Percentiles rank a stretch among this genome's conserved stretches.
Conservation (phyloP, 2,797 vertebrate species). For the Microctenopoma steveboyesi region DNA sequence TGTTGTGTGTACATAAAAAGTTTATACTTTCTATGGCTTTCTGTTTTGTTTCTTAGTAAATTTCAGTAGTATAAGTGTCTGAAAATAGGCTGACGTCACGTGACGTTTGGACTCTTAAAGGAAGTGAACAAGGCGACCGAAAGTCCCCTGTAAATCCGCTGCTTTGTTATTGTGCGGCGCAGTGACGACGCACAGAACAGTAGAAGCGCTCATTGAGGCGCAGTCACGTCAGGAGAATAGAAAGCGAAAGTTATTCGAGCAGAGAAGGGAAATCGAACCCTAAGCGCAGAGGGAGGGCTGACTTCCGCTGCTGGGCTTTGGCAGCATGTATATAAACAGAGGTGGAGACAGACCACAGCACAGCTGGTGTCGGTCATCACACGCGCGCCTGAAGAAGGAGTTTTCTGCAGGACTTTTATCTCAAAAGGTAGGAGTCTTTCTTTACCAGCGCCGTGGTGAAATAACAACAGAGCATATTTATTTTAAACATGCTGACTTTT, state of each 20-base stretch:
- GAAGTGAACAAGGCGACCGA: not conserved
- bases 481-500: not conserved
- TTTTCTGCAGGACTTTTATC: not conserved
- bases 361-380: not conserved
- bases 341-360: fast-evolving
- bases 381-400: not conserved
- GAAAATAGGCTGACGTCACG: no score
- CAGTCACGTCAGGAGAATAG: constrained; percentile 36
- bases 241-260: constrained; percentile 47
- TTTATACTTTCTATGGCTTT: not conserved
- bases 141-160: not conserved
- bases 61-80: no score
- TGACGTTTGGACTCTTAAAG: not conserved
- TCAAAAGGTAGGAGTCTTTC: constrained; percentile 24
- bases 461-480: no score
- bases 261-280: constrained; percentile 51
- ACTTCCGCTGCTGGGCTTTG: not conserved
- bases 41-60: constrained; percentile 13
- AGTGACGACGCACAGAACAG: not conserved
- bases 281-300: not conserved
- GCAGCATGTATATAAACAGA: constrained; percentile 27
- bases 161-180: not conserved
- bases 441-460: not conserved
- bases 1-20: not conserved
- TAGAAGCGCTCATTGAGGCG: no score